Conservation (phyloP, 1,140 invertebrate species). For the Heliconius eleuchia region DNA sequence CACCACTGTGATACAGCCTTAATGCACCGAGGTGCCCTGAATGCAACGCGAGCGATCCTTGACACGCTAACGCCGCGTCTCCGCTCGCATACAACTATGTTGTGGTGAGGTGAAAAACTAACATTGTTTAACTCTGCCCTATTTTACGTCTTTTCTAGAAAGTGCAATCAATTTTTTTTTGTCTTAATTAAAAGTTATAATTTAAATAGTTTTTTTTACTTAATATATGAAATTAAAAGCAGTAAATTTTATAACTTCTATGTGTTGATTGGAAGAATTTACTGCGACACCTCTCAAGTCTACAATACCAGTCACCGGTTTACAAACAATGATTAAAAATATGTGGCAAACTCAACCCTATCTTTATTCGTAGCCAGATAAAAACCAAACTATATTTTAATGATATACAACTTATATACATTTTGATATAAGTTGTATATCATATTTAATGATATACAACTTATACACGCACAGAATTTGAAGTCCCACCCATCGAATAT, state of each 20-base stretch:
- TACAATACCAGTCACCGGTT: no score
- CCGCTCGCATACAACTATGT: slow-evolving; percentile 17
- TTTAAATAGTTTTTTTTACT: not conserved
- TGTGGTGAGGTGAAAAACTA: slow-evolving; percentile 17
- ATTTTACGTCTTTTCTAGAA: slow-evolving; percentile 10
- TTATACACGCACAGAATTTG: not conserved
- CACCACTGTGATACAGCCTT: not conserved
- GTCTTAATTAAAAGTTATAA: not conserved
- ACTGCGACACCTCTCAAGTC: no score
- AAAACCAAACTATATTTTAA: no score
- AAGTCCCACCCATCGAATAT: not conserved
- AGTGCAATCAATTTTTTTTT: not conserved
- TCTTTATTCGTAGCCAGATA: no score
- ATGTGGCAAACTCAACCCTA: no score
- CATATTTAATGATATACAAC: no score
- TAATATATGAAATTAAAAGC: not conserved
- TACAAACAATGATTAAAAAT: no score
- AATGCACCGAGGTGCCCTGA: slow-evolving; percentile 15
- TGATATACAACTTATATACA: no score
- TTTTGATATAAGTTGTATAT: no score
- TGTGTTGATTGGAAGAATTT: not conserved
- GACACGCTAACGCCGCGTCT: slow-evolving; percentile 40
- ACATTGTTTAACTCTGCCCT: slow-evolving; percentile 10
- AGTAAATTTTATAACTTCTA: not conserved
- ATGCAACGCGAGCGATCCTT: slow-evolving; percentile 43